Percentiles rank a stretch among this genome's conserved stretches.
Conservation (phyloP, 1,140 invertebrate species). For the Micrasema longulum region DNA sequence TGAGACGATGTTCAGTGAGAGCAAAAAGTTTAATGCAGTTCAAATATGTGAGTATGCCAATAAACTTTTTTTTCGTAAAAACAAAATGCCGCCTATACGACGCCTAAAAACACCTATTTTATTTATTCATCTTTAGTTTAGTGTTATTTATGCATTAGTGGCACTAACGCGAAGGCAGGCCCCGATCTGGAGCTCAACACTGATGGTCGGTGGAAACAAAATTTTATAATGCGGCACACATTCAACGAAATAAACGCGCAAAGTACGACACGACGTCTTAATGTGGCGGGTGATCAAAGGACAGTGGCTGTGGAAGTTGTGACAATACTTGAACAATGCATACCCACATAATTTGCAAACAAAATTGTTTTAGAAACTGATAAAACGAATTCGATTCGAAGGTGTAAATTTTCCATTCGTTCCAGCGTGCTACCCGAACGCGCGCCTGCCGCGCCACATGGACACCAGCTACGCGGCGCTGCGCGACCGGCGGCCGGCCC, state of each 20-base stretch:
- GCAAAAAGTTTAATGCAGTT: slow-evolving; percentile 58
- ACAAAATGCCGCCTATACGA: neutral
- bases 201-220: no score
- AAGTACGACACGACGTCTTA: no score
- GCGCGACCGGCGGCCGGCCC: slow-evolving; percentile 43
- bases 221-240: no score
- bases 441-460: slow-evolving; percentile 60
- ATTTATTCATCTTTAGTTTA: neutral
- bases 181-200: no score
- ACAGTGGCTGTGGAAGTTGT: no score
- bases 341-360: no score
- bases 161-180: no score
- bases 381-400: neutral
- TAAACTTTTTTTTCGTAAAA: neutral
- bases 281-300: no score
- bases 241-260: no score
- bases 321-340: no score
- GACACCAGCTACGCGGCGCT: slow-evolving; percentile 57
- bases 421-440: slow-evolving; percentile 63
- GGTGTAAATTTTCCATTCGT: neutral
- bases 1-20: slow-evolving; percentile 70
- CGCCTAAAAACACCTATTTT: neutral
- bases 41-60: slow-evolving; percentile 13
- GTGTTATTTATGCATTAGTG: no score
- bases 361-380: neutral